These are phyloP conservation scores for Ennomos quercinarius DNA, from an alignment of 2,888 invertebrate genomes.

Conservation along the genomic window DNA sequence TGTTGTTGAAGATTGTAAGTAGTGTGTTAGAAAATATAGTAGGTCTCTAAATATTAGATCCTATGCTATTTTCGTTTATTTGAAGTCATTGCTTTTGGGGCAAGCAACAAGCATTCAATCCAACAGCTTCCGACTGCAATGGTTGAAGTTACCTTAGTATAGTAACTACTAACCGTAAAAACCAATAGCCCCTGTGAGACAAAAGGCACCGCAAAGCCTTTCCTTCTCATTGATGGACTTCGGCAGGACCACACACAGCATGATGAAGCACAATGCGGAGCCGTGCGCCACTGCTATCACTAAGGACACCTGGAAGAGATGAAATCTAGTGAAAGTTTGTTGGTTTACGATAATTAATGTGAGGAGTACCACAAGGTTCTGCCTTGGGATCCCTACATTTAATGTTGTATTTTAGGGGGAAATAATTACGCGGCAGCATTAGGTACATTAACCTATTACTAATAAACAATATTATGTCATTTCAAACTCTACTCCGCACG, in stretches of 20 bases:
- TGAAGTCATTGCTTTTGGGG: too few relatives aligned
- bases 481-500: too few relatives aligned
- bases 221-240: slow-evolving; percentile 72
- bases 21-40: too few relatives aligned
- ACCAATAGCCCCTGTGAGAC: slow-evolving; percentile 80
- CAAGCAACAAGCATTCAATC: too few relatives aligned
- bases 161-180: slow-evolving; percentile 79
- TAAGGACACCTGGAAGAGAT: slow-evolving; percentile 57
- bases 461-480: too few relatives aligned
- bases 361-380: slow-evolving; percentile 16
- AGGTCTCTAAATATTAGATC: too few relatives aligned
- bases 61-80: too few relatives aligned
- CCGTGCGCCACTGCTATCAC: slow-evolving; percentile 68
- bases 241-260: slow-evolving; percentile 73
- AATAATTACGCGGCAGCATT: too few relatives aligned
- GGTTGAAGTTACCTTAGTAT: not conserved
- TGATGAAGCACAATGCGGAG: slow-evolving; percentile 73
- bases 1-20: too few relatives aligned
- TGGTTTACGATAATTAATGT: not conserved
- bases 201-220: slow-evolving; percentile 71
- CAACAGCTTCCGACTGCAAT: too few relatives aligned
- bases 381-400: slow-evolving; percentile 6
- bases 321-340: not conserved
- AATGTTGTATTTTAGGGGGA: not conserved
- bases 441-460: too few relatives aligned